Evolutionary conservation across 2,888 invertebrate species (phyloP), one percentile per base, ranked within the genome.

Genomic region (Lycaena phlaeas): DNA sequence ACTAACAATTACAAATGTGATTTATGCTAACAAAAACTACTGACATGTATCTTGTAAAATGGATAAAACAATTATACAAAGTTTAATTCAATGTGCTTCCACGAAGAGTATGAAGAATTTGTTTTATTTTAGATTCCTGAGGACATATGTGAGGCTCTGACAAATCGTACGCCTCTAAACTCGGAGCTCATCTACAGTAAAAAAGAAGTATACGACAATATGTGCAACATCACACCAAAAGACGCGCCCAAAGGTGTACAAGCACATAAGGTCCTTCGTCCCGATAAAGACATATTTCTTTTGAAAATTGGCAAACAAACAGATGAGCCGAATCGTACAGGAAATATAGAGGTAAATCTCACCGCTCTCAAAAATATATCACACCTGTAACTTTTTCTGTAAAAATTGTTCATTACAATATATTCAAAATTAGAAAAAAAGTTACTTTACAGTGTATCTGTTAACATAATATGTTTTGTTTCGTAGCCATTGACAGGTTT

Each of bases 291-390:
- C 52, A 87, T 91, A 0, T 92, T 92, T 50, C 77, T 92, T 3
- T 68, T 92, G 34, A 87, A 90, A 55, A 89, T 93, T 42, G 93
- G 92, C 1, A 92, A 92, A 57, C 92, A 92, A 58, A 88, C 88
- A 0, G 81, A 81, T 34, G 84, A 84, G 51, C 84, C 81, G 0
- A 77, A 81, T 44, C 72, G 82, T 4, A 90, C 90, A 22, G 89
- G 89, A 0, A 87, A 87, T 29, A 88, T 88, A 44, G 92, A 92
- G 70, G 90, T 90, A 42, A 40, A n/a, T n/a, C n/a, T n/a, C n/a
- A n/a, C n/a, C n/a, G n/a, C n/a, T n/a, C n/a, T n/a, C n/a, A n/a
- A n/a, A n/a, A n/a, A n/a, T n/a, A n/a, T n/a, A n/a, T n/a, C n/a
- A n/a, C n/a, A n/a, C n/a, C n/a, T n/a, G n/a, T n/a, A n/a, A n/a